Evolutionary conservation across 2,113 vertebrate genomes (phyloP), one percentile per base, ranked within the genome.

Genomic region (Poeciliopsis retropinna): DNA sequence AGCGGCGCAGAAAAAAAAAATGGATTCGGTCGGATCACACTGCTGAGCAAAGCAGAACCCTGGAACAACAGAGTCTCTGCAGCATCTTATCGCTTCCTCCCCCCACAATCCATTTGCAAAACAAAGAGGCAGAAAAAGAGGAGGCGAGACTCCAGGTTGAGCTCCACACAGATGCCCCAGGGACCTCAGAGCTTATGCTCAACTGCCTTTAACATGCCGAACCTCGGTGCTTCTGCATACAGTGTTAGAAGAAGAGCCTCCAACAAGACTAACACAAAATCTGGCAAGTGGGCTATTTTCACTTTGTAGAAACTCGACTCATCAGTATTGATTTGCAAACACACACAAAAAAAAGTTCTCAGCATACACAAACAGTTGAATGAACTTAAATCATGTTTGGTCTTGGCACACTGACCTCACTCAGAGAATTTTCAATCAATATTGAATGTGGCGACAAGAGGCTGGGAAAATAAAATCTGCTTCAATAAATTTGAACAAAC

Each of bases 31-130:
- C 80, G 75, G 83, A 80, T 75, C 69, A 70, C 29, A 51, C 32
- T 84, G 89, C 89, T 90, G 88, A 90, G 72, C 86, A 81, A 88
- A 87, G 85, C 87, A 81, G 87, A 88, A 89, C 86, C 69, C 68
- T 41, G 69, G 65, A 83, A 78, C 77, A 17, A 22, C 61, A n/a
- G 69, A 80, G 84, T 72, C 74, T 89, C 81, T 85, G 84, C 86
- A 83, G 87, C 82, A 86, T 78, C 71, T 86, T 76, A 88, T 64
- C n/a, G 27, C 61, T 47, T 57, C 73, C 82, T 28, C 69, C 69
- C 60, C 75, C 80, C 29, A 37, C 64, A 68, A 62, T 47, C 41
- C 61, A 81, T 91, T 88, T 87, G 85, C 79, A 88, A 92, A 91
- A 91, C 85, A 91, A 92, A 90, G 85, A 91, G 81, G 81, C 75